These are phyloP conservation scores for Pteruthius melanotis DNA, from an alignment of 2,113 vertebrate genomes.

Conservation along the genomic window DNA sequence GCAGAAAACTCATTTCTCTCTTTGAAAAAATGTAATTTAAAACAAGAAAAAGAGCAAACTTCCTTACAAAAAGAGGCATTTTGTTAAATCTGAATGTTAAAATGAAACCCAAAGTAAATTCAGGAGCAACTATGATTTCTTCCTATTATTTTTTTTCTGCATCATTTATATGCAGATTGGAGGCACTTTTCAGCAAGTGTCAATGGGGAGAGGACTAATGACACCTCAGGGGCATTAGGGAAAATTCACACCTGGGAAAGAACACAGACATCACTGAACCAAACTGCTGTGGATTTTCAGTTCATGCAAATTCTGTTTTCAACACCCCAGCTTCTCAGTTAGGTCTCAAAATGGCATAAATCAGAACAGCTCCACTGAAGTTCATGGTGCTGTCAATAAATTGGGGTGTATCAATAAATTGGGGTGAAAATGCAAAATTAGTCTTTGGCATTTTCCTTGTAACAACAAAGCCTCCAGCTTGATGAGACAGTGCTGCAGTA, in stretches of 20 bases:
- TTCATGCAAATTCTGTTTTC: not conserved
- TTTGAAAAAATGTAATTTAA: slow-evolving; percentile 37
- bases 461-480: not conserved
- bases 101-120: not conserved
- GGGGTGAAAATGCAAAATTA: too few relatives aligned
- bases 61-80: not conserved
- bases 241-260: not conserved
- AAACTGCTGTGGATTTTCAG: not conserved
- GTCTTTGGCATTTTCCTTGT: not conserved
- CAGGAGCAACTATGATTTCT: not conserved
- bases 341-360: not conserved
- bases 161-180: not conserved
- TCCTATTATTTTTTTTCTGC: not conserved
- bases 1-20: slow-evolving; percentile 20
- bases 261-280: not conserved
- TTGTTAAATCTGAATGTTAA: not conserved
- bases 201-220: not conserved
- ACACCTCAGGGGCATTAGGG: not conserved
- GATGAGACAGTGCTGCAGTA: not conserved
- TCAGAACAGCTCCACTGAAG: not conserved
- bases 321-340: not conserved
- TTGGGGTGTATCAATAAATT: not conserved
- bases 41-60: slow-evolving; percentile 23
- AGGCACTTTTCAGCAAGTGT: not conserved
- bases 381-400: not conserved